Conservation (phyloP, 1,140 invertebrate genomes). For the Cydia pomonella region DNA sequence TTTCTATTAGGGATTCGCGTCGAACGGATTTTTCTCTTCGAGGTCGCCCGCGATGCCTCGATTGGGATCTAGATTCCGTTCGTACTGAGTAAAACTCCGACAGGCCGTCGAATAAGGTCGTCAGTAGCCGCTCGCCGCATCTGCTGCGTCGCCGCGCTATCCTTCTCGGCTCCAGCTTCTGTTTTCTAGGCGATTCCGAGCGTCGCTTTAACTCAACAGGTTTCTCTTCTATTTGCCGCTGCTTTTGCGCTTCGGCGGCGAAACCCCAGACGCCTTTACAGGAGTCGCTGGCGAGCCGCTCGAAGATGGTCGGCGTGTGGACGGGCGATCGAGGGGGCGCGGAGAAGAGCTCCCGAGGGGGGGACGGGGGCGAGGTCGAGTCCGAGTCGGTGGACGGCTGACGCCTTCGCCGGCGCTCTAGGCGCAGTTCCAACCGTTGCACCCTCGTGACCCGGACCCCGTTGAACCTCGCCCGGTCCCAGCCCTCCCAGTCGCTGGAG, state of each 20-base stretch:
- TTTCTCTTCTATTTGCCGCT: conserved; percentile 58
- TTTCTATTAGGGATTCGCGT: conserved; percentile 38
- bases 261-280: conserved; percentile 87
- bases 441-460: conserved; percentile 63
- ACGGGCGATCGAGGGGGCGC: background rate
- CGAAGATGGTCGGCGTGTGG: conserved; percentile 73
- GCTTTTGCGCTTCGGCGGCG: conserved; percentile 84
- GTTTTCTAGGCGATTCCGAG: conserved; percentile 7
- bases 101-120: conserved; percentile 90
- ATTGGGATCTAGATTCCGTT: conserved; percentile 73
- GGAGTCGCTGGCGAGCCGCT: conserved; percentile 75
- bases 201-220: conserved; percentile 35
- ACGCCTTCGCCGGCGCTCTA: conserved; percentile 43
- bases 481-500: conserved; percentile 65
- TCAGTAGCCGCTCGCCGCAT: conserved; percentile 80
- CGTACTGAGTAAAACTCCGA: conserved; percentile 90
- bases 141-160: conserved; percentile 53
- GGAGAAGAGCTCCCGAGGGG: conserved; percentile 30
- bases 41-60: conserved; percentile 65
- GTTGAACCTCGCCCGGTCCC: conserved; percentile 52
- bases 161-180: conserved; percentile 41
- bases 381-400: conserved; percentile 33
- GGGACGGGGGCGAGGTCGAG: conserved; percentile 26
- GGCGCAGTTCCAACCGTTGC: conserved; percentile 56
- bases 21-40: conserved; percentile 42